Percentiles rank a stretch among this genome's conserved stretches.
These are phyloP conservation scores for Urocolius indicus DNA, from an alignment of 2,113 vertebrate species.

Conservation along the genomic window DNA sequence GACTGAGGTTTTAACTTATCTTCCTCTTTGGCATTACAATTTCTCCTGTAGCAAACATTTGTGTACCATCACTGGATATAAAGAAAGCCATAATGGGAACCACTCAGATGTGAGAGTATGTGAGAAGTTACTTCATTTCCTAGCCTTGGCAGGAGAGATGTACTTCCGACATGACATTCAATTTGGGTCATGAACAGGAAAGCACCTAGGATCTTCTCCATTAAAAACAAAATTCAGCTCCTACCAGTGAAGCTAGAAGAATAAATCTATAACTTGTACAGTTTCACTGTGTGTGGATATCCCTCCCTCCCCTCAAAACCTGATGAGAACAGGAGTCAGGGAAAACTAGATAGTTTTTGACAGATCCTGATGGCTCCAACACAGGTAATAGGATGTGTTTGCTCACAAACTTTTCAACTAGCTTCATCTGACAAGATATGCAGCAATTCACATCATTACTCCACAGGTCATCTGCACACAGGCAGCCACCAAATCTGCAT, in stretches of 20 bases:
- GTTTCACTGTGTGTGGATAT: background rate
- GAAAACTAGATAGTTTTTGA: background rate
- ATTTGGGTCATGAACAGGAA: background rate
- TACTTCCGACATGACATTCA: background rate
- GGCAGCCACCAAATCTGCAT: background rate
- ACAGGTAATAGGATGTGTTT: background rate
- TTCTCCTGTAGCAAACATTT: constrained; percentile 26
- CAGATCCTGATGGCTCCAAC: background rate
- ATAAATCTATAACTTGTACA: background rate
- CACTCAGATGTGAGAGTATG: background rate
- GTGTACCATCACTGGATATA: background rate
- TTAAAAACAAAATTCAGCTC: background rate
- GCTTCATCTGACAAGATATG: background rate
- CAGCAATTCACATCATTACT: background rate
- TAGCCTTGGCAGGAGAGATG: background rate
- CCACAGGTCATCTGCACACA: background rate
- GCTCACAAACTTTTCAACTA: background rate
- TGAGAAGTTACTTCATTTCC: background rate
- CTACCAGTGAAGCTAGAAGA: background rate
- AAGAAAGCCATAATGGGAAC: background rate
- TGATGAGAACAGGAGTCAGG: background rate
- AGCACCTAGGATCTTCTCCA: background rate
- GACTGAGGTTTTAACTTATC: background rate
- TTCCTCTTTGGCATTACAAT: background rate
- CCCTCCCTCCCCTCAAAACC: background rate